phyloP scores from a whole-genome alignment of 2,113 vertebrate genomes.

The Oxyruncus cristatus region DNA sequence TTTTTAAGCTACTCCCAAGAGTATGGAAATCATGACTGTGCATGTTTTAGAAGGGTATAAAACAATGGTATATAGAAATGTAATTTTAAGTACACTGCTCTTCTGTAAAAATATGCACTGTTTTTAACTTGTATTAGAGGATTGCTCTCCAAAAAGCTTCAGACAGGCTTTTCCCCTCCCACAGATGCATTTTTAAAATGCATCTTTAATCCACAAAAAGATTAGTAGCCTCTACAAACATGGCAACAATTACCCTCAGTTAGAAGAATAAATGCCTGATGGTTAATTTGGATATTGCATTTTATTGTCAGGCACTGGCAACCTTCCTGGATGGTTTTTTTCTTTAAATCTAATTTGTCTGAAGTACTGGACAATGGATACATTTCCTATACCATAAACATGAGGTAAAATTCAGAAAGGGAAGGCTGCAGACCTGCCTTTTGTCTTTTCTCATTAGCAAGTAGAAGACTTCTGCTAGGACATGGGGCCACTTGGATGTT shows the following conservation, averaged over 20 bases:
- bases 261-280: background rate
- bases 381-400: background rate
- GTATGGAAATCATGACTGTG: background rate
- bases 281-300: background rate
- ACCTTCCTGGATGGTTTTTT: background rate
- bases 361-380: background rate
- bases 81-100: background rate
- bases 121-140: background rate
- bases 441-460: background rate
- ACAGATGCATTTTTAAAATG: background rate
- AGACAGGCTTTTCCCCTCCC: accelerated
- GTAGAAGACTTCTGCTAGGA: background rate
- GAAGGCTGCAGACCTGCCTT: background rate
- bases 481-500: background rate
- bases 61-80: background rate
- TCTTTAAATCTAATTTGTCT: background rate
- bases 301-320: background rate
- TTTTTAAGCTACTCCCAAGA: constrained; percentile 1
- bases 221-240: background rate
- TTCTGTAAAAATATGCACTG: background rate
- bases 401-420: background rate
- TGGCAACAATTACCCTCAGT: background rate
- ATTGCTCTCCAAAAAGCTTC: background rate
- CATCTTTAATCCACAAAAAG: background rate
- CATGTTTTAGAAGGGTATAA: background rate